phyloP scores from a whole-genome alignment of 2,888 invertebrate genomes.

The Drosophila affinis region DNA sequence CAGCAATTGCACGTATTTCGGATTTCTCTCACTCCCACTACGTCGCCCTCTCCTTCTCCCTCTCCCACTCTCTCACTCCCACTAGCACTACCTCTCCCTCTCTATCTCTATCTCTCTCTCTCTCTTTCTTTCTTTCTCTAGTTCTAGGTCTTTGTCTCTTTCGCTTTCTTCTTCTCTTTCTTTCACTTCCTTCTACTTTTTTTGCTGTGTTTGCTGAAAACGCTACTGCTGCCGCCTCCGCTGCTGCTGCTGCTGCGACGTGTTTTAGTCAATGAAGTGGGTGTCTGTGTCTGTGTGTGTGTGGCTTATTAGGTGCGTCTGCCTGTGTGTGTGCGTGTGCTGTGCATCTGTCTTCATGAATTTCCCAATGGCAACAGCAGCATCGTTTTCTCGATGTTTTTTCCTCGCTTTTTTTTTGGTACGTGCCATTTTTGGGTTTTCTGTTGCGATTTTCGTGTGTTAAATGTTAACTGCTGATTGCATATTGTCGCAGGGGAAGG shows the following conservation, averaged over 20 bases:
- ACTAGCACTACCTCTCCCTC: background rate
- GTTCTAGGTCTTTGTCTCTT: conserved; percentile 28
- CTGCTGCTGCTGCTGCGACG: background rate
- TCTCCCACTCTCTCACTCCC: conserved; percentile 2
- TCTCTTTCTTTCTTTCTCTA: conserved; percentile 9
- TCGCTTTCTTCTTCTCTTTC: conserved; percentile 17
- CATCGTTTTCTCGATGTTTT: conserved; percentile 42
- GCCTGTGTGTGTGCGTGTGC: conserved; percentile 19
- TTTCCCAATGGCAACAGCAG: conserved; percentile 44
- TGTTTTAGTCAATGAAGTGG: conserved; percentile 53
- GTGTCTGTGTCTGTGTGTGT: conserved; percentile 16
- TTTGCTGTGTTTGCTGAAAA: conserved; percentile 48
- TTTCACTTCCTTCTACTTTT: conserved; percentile 27
- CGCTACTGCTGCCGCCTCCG: background rate
- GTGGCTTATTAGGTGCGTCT: conserved; percentile 60
- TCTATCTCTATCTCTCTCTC: background rate
- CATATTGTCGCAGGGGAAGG: conserved; percentile 56
- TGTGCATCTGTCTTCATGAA: conserved; percentile 62
- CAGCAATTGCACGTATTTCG: conserved; percentile 72
- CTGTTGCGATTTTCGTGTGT: conserved; percentile 59
- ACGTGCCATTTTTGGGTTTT: conserved; percentile 61
- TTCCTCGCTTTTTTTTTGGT: conserved; percentile 25
- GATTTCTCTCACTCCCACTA: conserved; percentile 38
- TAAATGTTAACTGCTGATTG: conserved; percentile 76
- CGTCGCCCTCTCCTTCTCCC: background rate